Evolutionary conservation across 1,140 invertebrate genomes (phyloP).

Genomic region (Oreohelix idahoensis): DNA sequence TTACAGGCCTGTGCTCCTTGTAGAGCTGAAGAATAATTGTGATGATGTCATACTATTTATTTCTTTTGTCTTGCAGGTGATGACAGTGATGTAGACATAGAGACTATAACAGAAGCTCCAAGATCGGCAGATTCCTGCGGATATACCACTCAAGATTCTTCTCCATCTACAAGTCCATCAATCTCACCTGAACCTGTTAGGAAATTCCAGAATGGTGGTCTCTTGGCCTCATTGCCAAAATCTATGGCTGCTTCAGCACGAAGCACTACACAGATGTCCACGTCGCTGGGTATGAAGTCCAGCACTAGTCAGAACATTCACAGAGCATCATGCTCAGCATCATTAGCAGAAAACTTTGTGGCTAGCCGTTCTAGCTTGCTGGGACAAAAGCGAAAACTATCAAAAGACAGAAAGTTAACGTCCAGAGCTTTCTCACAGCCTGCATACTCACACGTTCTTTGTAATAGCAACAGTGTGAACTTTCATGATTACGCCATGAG

Average conservation of each 20-base stretch:
- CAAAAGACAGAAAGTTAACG: constrained; percentile 22
- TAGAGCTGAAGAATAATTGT: no score
- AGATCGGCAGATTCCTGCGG: constrained; percentile 24
- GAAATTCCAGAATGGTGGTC: neutral
- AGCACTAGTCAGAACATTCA: no score
- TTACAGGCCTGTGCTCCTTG: no score
- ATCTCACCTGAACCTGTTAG: neutral
- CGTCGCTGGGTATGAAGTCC: neutral
- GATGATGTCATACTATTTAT: no score
- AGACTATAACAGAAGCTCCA: constrained; percentile 32
- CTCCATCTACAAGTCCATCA: neutral
- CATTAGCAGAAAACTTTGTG: constrained; percentile 25
- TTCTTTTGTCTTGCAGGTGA: constrained; percentile 19
- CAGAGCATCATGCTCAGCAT: constrained; percentile 3
- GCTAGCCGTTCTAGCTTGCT: neutral
- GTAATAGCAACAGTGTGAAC: constrained; percentile 37
- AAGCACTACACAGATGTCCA: no score
- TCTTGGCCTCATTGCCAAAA: neutral
- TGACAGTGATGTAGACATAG: constrained; percentile 42
- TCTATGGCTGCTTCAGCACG: neutral
- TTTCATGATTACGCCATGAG: constrained; percentile 41
- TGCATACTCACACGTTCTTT: constrained; percentile 6
- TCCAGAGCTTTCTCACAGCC: neutral
- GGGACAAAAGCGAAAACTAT: constrained; percentile 29
- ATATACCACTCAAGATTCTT: constrained; percentile 4